Conservation (phyloP, 1,140 invertebrate species). For the Phenacoccus solenopsis region DNA sequence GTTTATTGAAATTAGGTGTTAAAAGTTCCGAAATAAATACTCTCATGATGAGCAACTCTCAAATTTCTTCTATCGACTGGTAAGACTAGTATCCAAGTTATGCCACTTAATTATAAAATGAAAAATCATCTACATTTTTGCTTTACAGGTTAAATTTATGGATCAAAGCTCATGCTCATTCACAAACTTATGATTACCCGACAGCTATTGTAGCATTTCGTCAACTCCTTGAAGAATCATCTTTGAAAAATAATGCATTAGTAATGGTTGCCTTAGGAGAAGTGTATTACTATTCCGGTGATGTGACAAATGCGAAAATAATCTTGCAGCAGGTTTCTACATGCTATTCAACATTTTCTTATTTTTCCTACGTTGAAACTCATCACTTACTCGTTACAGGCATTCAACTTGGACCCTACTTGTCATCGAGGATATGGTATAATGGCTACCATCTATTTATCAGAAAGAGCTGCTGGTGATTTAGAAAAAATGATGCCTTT, state of each 20-base stretch:
- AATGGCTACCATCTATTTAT: conserved; percentile 8
- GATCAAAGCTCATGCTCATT: conserved; percentile 52
- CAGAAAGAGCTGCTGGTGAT: neutral
- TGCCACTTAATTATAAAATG: neutral
- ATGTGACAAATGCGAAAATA: conserved; percentile 37
- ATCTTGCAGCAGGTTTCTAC: conserved; percentile 38
- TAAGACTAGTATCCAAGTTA: conserved; percentile 29
- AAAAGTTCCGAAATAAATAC: conserved; percentile 56
- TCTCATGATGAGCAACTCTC: conserved; percentile 44
- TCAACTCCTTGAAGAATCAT: conserved; percentile 43
- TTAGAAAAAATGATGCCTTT: conserved; percentile 25
- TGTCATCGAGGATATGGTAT: conserved; percentile 27
- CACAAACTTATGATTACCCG: conserved; percentile 48
- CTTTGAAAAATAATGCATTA: conserved; percentile 48
- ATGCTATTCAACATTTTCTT: conserved; percentile 21
- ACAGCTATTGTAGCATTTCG: conserved; percentile 47
- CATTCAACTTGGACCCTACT: conserved; percentile 29
- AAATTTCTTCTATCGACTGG: conserved; percentile 39
- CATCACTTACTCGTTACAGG: conserved; percentile 25
- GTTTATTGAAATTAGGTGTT: conserved; percentile 50
- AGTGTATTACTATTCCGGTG: conserved; percentile 49
- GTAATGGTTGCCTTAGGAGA: conserved; percentile 50
- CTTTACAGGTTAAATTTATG: conserved; percentile 45
- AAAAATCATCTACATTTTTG: too few relatives aligned
- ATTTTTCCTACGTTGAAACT: conserved; percentile 9